phyloP scores from a whole-genome alignment of 2,888 invertebrate genomes.

The Pachydiplax longipennis region DNA sequence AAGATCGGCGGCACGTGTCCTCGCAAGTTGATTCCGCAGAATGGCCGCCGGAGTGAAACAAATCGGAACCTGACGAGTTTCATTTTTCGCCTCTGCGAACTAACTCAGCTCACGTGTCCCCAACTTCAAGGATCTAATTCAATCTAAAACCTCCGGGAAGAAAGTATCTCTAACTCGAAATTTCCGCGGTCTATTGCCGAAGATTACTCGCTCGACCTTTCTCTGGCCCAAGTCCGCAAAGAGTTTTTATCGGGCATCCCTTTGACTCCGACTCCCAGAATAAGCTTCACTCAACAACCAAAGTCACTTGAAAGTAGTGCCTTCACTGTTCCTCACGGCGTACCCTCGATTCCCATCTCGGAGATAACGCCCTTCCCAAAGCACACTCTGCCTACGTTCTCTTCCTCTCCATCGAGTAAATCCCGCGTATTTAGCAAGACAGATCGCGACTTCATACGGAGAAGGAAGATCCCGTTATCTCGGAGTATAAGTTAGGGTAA shows the following conservation, averaged over 20 bases:
- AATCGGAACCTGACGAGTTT: too few relatives aligned
- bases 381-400: not conserved
- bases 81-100: too few relatives aligned
- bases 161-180: not conserved
- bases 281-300: not conserved
- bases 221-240: not conserved
- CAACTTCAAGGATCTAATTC: not conserved
- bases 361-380: not conserved
- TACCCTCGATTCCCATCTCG: not conserved
- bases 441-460: not conserved
- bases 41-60: too few relatives aligned
- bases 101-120: not conserved
- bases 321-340: not conserved
- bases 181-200: not conserved
- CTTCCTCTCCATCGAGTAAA: not conserved
- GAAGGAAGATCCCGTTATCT: conserved; percentile 9
- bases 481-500: not conserved
- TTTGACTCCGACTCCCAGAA: not conserved
- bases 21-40: too few relatives aligned
- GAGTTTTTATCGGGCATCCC: not conserved
- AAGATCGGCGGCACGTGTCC: too few relatives aligned
- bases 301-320: not conserved
- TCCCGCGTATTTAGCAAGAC: conserved; percentile 28
- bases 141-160: not conserved
- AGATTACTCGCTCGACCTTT: not conserved